These are phyloP conservation scores for Heterochromis multidens DNA, from an alignment of 2,113 vertebrate genomes.

Conservation along the genomic window DNA sequence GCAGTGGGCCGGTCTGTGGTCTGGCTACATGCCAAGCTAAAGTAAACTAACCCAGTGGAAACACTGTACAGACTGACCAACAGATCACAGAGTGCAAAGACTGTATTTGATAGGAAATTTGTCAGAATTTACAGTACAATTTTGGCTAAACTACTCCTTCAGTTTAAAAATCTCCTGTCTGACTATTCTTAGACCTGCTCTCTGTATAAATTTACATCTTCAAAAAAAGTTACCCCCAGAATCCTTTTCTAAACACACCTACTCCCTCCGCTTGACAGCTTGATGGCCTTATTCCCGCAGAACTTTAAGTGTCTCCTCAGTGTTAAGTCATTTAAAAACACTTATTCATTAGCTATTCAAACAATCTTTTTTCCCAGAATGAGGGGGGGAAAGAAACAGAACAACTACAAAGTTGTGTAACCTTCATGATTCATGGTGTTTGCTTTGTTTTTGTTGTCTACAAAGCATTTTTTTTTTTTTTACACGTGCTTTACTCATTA, in stretches of 20 bases:
- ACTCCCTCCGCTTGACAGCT: constrained; percentile 9
- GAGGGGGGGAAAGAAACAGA: not conserved
- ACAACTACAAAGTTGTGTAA: not conserved
- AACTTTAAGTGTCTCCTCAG: not conserved
- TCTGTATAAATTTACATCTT: not conserved
- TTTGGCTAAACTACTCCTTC: not conserved
- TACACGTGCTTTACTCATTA: not conserved
- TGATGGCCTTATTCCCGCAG: not conserved
- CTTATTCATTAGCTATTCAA: not conserved
- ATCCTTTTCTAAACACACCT: constrained; percentile 6
- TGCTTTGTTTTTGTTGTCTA: not conserved
- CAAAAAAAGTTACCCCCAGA: not conserved
- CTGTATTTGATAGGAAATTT: not conserved
- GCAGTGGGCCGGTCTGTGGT: constrained; percentile 15
- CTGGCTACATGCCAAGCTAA: constrained; percentile 58
- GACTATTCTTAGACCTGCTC: not conserved
- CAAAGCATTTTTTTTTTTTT: not conserved
- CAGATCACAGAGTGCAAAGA: constrained; percentile 32
- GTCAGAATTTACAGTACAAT: not conserved
- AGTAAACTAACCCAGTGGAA: constrained; percentile 64
- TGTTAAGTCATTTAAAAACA: not conserved
- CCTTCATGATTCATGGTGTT: not conserved
- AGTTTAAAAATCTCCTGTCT: not conserved
- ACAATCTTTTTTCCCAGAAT: not conserved
- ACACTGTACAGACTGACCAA: constrained; percentile 58